Conservation (phyloP, 2,113 vertebrate genomes). For the Gobio gobio region DNA sequence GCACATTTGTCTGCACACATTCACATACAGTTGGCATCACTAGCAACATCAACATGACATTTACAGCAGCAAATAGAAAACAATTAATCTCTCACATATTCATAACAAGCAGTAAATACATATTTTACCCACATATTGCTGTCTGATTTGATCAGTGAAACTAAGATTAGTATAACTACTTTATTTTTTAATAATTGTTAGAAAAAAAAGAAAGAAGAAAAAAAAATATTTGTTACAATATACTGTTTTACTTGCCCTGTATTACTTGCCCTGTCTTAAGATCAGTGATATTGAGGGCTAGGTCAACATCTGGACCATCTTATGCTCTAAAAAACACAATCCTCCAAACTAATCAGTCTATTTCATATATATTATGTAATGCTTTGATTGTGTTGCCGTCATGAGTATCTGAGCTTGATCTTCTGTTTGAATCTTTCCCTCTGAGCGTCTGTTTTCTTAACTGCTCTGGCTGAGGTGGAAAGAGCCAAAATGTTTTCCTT, state of each 20-base stretch:
- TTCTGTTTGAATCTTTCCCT: background rate
- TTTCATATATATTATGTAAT: constrained; percentile 24
- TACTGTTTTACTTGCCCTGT: background rate
- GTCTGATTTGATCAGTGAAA: background rate
- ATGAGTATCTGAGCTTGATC: background rate
- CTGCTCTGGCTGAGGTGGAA: constrained; percentile 66
- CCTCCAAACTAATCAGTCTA: background rate
- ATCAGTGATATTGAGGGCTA: background rate
- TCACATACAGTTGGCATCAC: background rate
- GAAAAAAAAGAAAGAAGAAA: too few relatives aligned
- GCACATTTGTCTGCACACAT: background rate
- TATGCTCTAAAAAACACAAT: constrained; percentile 6
- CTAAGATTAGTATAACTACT: background rate
- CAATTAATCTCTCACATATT: background rate
- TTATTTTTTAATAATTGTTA: background rate
- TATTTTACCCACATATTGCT: background rate
- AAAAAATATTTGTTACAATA: too few relatives aligned
- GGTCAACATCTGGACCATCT: constrained; percentile 24
- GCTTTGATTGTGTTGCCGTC: background rate
- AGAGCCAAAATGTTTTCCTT: constrained; percentile 72
- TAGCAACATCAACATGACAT: background rate
- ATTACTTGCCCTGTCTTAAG: too few relatives aligned
- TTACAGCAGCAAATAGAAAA: background rate
- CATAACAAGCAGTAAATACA: background rate
- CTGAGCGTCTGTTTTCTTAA: constrained; percentile 68